phyloP scores from a whole-genome alignment of 2,888 invertebrate genomes.

The Drosophila seclusa region DNA sequence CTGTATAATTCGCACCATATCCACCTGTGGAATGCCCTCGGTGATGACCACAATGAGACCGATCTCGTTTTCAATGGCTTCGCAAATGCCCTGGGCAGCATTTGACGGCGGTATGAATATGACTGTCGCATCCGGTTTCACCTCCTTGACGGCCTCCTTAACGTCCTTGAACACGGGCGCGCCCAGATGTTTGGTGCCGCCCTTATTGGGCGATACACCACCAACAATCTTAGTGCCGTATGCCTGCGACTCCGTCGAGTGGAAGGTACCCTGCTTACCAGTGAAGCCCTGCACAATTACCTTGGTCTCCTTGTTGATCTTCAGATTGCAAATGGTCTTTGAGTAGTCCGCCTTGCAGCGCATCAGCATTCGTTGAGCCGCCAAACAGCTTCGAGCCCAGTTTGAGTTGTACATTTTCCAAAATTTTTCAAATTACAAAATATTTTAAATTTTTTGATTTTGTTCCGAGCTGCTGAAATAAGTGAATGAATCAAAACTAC shows the following conservation, averaged over 20 bases:
- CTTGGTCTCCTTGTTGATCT: constrained; percentile 93
- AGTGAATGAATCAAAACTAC: constrained; percentile 4
- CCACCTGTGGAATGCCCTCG: constrained; percentile 98
- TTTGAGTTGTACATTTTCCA: constrained; percentile 22
- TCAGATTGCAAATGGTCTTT: constrained; percentile 88
- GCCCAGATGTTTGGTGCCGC: constrained; percentile 91
- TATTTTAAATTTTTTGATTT: constrained; percentile 35
- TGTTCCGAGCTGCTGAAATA: constrained; percentile 47
- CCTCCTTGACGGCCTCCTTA: constrained; percentile 92
- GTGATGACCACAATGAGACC: constrained; percentile 99
- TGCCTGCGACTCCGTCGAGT: constrained; percentile 96
- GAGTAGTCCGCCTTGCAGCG: constrained; percentile 57
- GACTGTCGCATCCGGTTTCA: constrained; percentile 95
- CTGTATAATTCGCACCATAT: constrained; percentile 99
- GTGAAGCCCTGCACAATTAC: constrained; percentile 99
- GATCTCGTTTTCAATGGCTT: constrained; percentile 97
- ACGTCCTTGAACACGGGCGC: constrained; percentile 87
- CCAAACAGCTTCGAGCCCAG: constrained; percentile 10
- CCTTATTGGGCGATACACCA: constrained; percentile 91
- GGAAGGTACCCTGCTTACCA: constrained; percentile 97
- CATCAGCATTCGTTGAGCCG: not conserved
- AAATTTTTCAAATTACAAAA: not conserved
- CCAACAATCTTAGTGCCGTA: constrained; percentile 98
- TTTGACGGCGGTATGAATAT: constrained; percentile 98
- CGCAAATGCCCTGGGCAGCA: constrained; percentile 94